Evolutionary conservation across 1,140 invertebrate species (phyloP).

Genomic region (Diuraphis noxia): DNA sequence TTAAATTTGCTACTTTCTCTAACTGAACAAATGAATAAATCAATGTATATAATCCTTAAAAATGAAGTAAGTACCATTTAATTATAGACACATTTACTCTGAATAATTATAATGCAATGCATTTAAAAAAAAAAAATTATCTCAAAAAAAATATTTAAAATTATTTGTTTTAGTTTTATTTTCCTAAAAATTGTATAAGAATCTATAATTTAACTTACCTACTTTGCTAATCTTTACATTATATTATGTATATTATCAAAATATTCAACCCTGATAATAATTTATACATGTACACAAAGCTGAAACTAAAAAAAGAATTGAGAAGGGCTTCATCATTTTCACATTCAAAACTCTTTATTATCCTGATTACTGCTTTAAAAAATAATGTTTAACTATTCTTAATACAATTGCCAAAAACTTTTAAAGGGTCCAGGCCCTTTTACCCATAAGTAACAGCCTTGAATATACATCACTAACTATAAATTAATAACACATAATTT

Average conservation of each 20-base stretch:
- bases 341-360: neutral
- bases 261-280: neutral
- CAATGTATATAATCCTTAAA: constrained; percentile 9
- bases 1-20: neutral
- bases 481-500: neutral
- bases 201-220: neutral
- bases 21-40: constrained; percentile 3
- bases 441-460: neutral
- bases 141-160: neutral
- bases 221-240: neutral
- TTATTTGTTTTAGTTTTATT: neutral
- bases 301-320: too few relatives aligned
- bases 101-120: neutral
- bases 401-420: neutral
- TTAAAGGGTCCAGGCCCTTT: too few relatives aligned
- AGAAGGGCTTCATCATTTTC: neutral
- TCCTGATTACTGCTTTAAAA: neutral
- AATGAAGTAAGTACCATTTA: neutral
- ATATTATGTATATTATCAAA: neutral
- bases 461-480: neutral
- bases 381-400: neutral
- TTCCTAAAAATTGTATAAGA: neutral
- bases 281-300: neutral
- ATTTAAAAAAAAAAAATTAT: neutral
- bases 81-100: neutral